Base-by-base conservation (phyloP, 2,888 invertebrate genomes). In the Myopa tessellatipennis region DNA sequence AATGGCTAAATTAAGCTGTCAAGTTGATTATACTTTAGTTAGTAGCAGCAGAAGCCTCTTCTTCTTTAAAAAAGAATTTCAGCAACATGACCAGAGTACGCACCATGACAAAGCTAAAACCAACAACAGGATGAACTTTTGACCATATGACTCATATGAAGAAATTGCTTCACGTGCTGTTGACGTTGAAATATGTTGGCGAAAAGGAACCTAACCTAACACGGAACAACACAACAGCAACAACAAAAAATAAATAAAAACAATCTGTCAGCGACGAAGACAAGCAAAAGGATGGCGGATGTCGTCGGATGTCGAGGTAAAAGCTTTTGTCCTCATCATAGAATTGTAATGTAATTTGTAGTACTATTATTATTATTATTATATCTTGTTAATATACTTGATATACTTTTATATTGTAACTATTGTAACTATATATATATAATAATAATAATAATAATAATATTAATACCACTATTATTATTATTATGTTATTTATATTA, bases 101-200 rank as follows among this genome's bases (percentile, higher is more conserved):
- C 70, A 34, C 10, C 69, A 55, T 50, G 36, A 70, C 52, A 67
- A 67, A 67, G n/a, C 16, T 10, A 70, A 70, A 55, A 4, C 52
- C 16, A 36, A 14, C 36, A 55, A 26, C 36, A 16, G 0, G 50
- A 69, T 34, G 26, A 38, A 14, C 58, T 73, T 61, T 73, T 40
- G 61, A 36, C 61, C 65, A 45, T 45, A 45, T 65, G 4, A 34
- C 36, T 36, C 16, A 12, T 14, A 34, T 65, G 14, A 14, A 65
- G 36, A 38, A 65, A 36, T 36, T 8, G 65, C 38, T 65, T 65
- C 65, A 65, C 65, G 65, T 18, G 60, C 38, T 45, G 60, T 63
- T 45, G 73, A 61, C 40, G 72, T 72, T 60, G 72, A 58, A 58
- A 18, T 60, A 61, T 60, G 60, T 73, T 73, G 34, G 36, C 36